phyloP scores from a whole-genome alignment of 2,797 vertebrate genomes.

The Poecilia velifera region DNA sequence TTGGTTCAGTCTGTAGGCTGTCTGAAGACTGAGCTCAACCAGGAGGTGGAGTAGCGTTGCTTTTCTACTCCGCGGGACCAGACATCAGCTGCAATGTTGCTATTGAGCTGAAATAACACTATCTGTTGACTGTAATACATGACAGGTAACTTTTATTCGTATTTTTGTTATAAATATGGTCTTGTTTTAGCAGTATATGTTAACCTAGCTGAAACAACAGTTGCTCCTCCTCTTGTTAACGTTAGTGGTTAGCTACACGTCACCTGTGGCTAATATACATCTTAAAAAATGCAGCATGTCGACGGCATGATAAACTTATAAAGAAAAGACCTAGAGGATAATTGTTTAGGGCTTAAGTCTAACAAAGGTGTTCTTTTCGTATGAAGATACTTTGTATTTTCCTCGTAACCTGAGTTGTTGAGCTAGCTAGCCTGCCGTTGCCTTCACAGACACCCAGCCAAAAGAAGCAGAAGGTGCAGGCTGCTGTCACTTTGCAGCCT shows the following conservation, averaged over 20 bases:
- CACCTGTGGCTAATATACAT: constrained; percentile 11
- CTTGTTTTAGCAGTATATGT: not conserved
- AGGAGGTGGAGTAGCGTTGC: constrained; percentile 36
- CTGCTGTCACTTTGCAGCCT: constrained; percentile 30
- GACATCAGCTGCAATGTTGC: constrained; percentile 61
- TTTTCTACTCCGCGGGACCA: constrained; percentile 42
- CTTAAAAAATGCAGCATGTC: constrained; percentile 1
- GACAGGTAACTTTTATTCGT: constrained; percentile 65
- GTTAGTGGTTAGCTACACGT: constrained; percentile 37
- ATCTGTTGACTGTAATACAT: constrained; percentile 43
- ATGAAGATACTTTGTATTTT: constrained; percentile 23
- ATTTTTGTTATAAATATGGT: not conserved
- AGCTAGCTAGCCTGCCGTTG: constrained; percentile 46
- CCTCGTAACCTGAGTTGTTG: constrained; percentile 34
- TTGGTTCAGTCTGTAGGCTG: constrained; percentile 42
- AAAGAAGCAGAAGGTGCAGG: constrained; percentile 4
- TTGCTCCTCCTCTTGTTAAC: not conserved
- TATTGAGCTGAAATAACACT: constrained; percentile 53
- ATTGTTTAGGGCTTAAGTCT: accelerated
- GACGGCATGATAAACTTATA: not conserved
- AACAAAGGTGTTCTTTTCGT: not conserved
- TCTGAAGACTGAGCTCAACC: constrained; percentile 20
- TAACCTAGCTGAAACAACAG: constrained; percentile 32
- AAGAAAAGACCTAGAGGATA: not conserved
- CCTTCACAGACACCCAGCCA: constrained; percentile 20